These are phyloP conservation scores for Sturnira hondurensis DNA, from an alignment of 2,113 vertebrate species.

Conservation along the genomic window DNA sequence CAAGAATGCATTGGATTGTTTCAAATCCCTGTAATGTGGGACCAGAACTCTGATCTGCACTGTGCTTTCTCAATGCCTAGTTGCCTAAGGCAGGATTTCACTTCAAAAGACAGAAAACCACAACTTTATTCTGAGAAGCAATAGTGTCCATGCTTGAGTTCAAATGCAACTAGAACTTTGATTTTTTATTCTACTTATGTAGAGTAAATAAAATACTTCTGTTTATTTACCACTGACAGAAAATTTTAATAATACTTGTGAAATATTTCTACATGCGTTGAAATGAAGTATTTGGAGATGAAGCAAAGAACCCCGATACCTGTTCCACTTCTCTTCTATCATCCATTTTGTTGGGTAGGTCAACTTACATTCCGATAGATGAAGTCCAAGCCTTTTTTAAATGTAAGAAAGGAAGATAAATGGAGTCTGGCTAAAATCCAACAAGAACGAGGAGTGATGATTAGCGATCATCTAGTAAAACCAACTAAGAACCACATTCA, in stretches of 20 bases:
- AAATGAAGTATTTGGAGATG: too few relatives aligned
- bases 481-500: neutral
- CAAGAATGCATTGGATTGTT: neutral
- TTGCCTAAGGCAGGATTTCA: neutral
- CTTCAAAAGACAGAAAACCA: neutral
- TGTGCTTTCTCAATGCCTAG: neutral
- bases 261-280: neutral
- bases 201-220: neutral
- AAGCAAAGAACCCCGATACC: neutral
- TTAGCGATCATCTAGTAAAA: neutral
- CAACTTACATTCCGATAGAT: neutral
- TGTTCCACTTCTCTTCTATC: neutral
- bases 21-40: neutral
- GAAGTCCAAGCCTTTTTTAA: neutral
- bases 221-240: neutral
- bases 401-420: neutral
- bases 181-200: neutral
- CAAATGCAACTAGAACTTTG: neutral
- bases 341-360: neutral
- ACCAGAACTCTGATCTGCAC: neutral
- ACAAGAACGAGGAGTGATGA: neutral
- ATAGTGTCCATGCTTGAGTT: neutral
- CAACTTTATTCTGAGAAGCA: neutral
- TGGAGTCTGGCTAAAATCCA: neutral
- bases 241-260: neutral